Evolutionary conservation across 2,113 vertebrate genomes (phyloP), one percentile per base, ranked within the genome.

Genomic region (Heteronetta atricapilla): DNA sequence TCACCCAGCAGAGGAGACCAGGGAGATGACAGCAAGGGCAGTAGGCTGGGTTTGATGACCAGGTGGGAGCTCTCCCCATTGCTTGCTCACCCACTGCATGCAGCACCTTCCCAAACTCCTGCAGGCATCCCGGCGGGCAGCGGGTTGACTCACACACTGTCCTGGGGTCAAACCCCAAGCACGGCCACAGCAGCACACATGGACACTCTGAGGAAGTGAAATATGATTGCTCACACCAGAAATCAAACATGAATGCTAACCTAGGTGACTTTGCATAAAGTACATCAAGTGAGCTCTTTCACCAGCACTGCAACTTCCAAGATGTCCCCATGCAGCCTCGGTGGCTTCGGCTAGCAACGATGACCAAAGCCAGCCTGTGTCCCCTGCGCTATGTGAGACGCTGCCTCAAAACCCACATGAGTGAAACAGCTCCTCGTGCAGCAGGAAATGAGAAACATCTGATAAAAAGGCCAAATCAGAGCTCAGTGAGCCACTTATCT

Each of bases 101-200:
- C 5, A 50, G 42, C 1, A 22, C 70, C 60, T 23, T 31, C 60
- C 75, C 21, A 22, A 50, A 29, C 36, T 48, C 25, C 72, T 40
- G 3, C 1, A 8, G 38, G 66, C 16, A 36, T 40, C 62, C 62
- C 1, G 0, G 18, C 1, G 3, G 55, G 29, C 50, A 62, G 14
- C 14, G 28, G 40, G 26, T 28, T 14, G 11, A 31, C 74, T 22
- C 84, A 29, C 83, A 31, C 50, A 21, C 60, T 23, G 38, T 13
- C 11, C 33, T 26, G 33, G 14, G 42, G 28, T 14, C 31, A 60
- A 59, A 36, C 20, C 62, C 64, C 36, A 31, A 25, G 50, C 66
- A 23, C 0, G 0, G 68, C 50, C 56, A 55, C 55, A 69, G 64
- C 63, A 68, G 50, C 10, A 13, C 23, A 28, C 66, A 11, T 0